A percentile compares a stretch with the other conserved stretches of the same genome.
These are phyloP conservation scores for Boloria euphrosyne DNA, from an alignment of 2,888 invertebrate genomes.

Conservation along the genomic window DNA sequence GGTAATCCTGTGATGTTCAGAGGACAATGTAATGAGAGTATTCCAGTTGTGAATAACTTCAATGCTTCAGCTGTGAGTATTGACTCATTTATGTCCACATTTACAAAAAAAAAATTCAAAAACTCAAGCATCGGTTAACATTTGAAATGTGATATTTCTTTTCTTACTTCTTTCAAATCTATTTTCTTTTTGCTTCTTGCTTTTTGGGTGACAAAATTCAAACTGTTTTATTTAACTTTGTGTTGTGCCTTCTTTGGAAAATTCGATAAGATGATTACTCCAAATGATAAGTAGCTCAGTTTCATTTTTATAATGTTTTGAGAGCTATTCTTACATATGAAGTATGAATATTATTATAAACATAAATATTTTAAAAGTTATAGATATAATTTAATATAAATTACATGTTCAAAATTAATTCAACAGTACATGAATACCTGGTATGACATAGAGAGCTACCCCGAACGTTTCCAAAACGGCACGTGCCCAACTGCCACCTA, in stretches of 20 bases:
- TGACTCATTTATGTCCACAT: not conserved
- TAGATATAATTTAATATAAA: too few species aligned
- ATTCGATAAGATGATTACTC: too few species aligned
- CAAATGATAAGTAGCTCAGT: too few species aligned
- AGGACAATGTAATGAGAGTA: conserved; percentile 50
- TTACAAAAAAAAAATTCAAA: not conserved
- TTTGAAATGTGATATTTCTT: too few species aligned
- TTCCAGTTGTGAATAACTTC: conserved; percentile 49
- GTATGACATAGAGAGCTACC: conserved; percentile 43
- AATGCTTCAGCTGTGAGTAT: conserved; percentile 36
- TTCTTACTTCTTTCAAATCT: not conserved
- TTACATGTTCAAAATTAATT: not conserved
- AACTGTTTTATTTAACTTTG: too few species aligned
- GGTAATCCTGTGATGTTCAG: conserved; percentile 44
- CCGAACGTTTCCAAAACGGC: conserved; percentile 43
- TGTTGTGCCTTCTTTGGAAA: too few species aligned
- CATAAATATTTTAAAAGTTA: not conserved
- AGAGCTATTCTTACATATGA: not conserved
- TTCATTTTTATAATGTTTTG: too few species aligned
- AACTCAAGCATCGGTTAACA: too few species aligned
- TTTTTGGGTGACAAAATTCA: too few species aligned
- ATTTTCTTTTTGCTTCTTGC: too few species aligned
- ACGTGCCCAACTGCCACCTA: conserved; percentile 10
- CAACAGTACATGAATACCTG: conserved; percentile 43
- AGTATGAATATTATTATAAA: not conserved